A percentile compares a stretch with the other conserved stretches of the same genome.
Evolutionary conservation across 2,113 vertebrate genomes (phyloP).

Genomic region (Mormyrus lacerda): DNA sequence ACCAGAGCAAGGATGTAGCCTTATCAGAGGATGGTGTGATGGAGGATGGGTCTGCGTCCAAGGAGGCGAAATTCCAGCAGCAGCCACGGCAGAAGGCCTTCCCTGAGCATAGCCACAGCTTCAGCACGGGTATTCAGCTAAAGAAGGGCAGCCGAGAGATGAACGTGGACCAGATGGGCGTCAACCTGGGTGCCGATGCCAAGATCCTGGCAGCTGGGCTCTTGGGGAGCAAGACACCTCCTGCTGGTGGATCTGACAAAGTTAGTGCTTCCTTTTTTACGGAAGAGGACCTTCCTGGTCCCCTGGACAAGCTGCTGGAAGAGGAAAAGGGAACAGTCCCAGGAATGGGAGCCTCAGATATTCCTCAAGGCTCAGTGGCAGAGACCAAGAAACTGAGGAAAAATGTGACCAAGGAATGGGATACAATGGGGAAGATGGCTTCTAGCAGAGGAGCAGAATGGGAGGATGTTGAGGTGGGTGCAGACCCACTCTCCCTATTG

Average conservation of each 20-base stretch:
- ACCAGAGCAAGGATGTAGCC: slow-evolving; percentile 55
- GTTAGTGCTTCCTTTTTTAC: slow-evolving; percentile 53
- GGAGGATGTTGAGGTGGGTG: slow-evolving; percentile 79
- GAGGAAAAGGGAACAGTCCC: slow-evolving; percentile 30
- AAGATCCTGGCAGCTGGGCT: slow-evolving; percentile 84
- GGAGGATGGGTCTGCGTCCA: slow-evolving; percentile 26
- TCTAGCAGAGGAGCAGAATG: slow-evolving; percentile 68
- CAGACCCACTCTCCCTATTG: slow-evolving; percentile 86
- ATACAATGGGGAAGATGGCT: slow-evolving; percentile 4
- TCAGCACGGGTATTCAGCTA: slow-evolving; percentile 81
- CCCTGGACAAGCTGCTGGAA: slow-evolving; percentile 41
- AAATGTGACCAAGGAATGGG: slow-evolving; percentile 17
- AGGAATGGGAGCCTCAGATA: neutral
- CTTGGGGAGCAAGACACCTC: slow-evolving; percentile 54
- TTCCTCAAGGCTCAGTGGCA: neutral
- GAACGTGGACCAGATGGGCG: slow-evolving; percentile 73
- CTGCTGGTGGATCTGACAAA: slow-evolving; percentile 18
- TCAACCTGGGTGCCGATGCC: slow-evolving; percentile 89
- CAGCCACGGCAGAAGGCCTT: slow-evolving; percentile 79
- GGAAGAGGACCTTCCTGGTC: slow-evolving; percentile 46
- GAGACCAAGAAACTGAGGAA: slow-evolving; percentile 23
- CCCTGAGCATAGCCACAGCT: slow-evolving; percentile 86
- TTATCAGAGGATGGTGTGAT: slow-evolving; percentile 52
- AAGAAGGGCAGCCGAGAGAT: slow-evolving; percentile 78
- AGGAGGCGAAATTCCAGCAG: slow-evolving; percentile 59